Evolutionary conservation across 2,113 vertebrate species (phyloP).

Genomic region (Tauraco erythrolophus): DNA sequence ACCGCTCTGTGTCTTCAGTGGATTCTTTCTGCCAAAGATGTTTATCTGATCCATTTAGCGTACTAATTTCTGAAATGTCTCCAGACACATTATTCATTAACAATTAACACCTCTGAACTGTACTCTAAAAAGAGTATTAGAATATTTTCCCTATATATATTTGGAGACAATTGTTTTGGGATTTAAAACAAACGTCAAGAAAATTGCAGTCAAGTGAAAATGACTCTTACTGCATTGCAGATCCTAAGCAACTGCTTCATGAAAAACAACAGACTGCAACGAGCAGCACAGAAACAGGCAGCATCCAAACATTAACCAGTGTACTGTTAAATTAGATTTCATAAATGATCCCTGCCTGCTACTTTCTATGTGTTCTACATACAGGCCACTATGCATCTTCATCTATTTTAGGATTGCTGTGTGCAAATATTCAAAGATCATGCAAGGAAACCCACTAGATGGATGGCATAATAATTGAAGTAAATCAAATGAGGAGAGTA

Average conservation of each 20-base stretch:
- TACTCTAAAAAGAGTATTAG: neutral
- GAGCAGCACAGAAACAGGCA: conserved; percentile 38
- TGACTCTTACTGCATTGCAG: conserved; percentile 69
- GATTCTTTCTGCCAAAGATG: neutral
- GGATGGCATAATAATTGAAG: neutral
- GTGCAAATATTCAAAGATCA: conserved; percentile 14
- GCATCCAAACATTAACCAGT: conserved; percentile 35
- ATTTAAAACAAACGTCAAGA: conserved; percentile 26
- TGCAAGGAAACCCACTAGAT: neutral
- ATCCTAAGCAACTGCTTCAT: conserved; percentile 34
- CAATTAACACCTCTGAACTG: neutral
- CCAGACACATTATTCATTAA: neutral
- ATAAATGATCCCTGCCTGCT: conserved; percentile 54
- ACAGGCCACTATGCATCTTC: neutral
- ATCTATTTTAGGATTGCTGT: conserved; percentile 40
- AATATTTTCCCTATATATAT: neutral
- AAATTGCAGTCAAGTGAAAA: conserved; percentile 42
- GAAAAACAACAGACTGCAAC: conserved; percentile 62
- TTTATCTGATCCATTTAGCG: conserved; percentile 1
- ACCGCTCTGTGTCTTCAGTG: neutral
- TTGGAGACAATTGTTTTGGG: neutral
- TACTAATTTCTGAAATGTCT: neutral
- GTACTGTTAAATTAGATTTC: conserved; percentile 64
- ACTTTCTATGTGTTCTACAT: conserved; percentile 21
- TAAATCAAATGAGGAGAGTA: conserved; percentile 22